phyloP scores from a whole-genome alignment of 2,797 vertebrate genomes.

The Microhierax caerulescens region DNA sequence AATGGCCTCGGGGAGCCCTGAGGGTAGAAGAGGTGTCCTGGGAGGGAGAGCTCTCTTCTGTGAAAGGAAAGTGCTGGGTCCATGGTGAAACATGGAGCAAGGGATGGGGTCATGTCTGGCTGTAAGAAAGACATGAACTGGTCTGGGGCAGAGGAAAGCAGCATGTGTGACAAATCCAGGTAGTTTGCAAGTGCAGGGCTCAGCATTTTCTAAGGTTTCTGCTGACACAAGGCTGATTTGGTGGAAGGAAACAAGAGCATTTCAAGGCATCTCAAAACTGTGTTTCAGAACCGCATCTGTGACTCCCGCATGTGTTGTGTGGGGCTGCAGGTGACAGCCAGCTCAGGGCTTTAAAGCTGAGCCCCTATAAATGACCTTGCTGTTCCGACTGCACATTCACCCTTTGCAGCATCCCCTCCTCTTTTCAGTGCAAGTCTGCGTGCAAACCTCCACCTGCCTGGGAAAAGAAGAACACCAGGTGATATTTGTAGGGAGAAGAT shows the following conservation, averaged over 20 bases:
- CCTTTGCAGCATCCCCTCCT: not conserved
- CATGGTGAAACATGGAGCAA: rapidly evolving
- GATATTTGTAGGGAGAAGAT: not conserved
- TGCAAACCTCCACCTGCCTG: not conserved
- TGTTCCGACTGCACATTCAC: rapidly evolving
- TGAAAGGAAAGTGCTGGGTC: not conserved
- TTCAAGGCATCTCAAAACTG: not conserved
- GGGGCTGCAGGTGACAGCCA: not conserved
- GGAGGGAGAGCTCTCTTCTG: not conserved
- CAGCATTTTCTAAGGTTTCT: not conserved
- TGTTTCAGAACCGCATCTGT: not conserved
- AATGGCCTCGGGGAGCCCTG: not conserved
- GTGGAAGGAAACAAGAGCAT: not conserved
- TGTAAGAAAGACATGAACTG: rapidly evolving
- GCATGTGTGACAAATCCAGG: rapidly evolving
- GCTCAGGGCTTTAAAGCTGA: not conserved
- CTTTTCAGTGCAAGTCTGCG: not conserved
- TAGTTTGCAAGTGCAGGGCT: not conserved
- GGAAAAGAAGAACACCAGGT: not conserved
- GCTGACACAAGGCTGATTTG: not conserved
- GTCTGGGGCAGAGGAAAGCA: not conserved
- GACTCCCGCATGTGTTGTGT: not conserved
- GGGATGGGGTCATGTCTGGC: not conserved
- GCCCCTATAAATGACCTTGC: not conserved
- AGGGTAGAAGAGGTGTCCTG: not conserved